phyloP scores from a whole-genome alignment of 2,888 invertebrate genomes.

The Protonemura montana region DNA sequence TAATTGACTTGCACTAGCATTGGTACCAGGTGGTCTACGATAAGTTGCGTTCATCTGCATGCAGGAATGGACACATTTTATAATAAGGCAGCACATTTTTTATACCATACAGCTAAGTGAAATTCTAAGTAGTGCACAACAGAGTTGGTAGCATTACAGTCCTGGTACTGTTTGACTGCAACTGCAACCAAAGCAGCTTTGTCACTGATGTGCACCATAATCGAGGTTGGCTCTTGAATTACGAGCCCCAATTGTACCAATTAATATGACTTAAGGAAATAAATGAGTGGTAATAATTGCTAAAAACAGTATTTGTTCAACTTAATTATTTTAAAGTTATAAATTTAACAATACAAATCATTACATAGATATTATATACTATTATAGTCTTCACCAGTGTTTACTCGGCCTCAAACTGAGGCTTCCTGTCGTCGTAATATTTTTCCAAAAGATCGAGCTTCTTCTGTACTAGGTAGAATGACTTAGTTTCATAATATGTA shows the following conservation, averaged over 20 bases:
- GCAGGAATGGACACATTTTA: no score
- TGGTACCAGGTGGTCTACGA: no score
- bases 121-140: no score
- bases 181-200: no score
- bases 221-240: no score
- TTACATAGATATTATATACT: background rate
- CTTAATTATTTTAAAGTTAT: background rate
- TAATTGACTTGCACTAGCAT: no score
- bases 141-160: no score
- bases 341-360: background rate
- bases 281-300: background rate
- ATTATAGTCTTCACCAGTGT: background rate
- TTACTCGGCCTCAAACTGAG: background rate
- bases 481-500: conserved; percentile 69
- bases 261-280: background rate
- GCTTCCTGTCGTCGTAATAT: conserved; percentile 21
- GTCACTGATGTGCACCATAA: no score
- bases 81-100: conserved; percentile 45
- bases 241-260: no score
- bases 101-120: conserved; percentile 24
- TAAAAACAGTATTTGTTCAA: background rate
- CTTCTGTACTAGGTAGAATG: conserved; percentile 51
- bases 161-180: no score
- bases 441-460: conserved; percentile 41
- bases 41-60: no score